These are phyloP conservation scores for Papilio aristodemus DNA, from an alignment of 1,140 invertebrate genomes.

Conservation along the genomic window DNA sequence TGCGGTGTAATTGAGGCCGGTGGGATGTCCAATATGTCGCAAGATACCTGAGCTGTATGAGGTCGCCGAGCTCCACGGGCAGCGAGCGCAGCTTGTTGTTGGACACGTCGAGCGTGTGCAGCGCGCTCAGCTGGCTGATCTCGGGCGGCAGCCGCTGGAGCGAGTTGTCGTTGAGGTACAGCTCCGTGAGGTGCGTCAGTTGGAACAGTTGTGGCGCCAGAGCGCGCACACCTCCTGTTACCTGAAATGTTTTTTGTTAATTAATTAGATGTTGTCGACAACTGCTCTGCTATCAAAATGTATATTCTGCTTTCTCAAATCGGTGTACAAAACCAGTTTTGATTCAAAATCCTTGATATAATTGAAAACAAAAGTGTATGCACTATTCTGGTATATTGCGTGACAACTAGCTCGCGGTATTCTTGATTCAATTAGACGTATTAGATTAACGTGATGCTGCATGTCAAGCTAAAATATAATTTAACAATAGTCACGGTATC, in stretches of 20 bases:
- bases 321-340: background rate
- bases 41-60: conserved; percentile 91
- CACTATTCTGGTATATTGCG: background rate
- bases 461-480: background rate
- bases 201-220: conserved; percentile 95
- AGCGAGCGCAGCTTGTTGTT: conserved; percentile 96
- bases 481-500: background rate
- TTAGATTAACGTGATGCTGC: background rate
- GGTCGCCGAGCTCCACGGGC: conserved; percentile 97
- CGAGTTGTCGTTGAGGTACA: conserved; percentile 97
- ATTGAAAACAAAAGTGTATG: background rate
- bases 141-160: conserved; percentile 93
- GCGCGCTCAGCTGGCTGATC: conserved; percentile 90
- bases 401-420: background rate
- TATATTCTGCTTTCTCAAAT: background rate
- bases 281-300: background rate
- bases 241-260: conserved; percentile 58
- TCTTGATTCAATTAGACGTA: conserved; percentile 3
- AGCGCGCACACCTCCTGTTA: conserved; percentile 94
- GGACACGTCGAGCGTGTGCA: conserved; percentile 94
- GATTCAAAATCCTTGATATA: background rate
- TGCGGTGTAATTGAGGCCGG: no score
- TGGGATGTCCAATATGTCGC: no score
- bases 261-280: background rate
- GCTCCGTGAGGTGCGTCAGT: conserved; percentile 93